Evolutionary conservation across 2,113 vertebrate species (phyloP).

Genomic region (Brienomyrus brachyistius): DNA sequence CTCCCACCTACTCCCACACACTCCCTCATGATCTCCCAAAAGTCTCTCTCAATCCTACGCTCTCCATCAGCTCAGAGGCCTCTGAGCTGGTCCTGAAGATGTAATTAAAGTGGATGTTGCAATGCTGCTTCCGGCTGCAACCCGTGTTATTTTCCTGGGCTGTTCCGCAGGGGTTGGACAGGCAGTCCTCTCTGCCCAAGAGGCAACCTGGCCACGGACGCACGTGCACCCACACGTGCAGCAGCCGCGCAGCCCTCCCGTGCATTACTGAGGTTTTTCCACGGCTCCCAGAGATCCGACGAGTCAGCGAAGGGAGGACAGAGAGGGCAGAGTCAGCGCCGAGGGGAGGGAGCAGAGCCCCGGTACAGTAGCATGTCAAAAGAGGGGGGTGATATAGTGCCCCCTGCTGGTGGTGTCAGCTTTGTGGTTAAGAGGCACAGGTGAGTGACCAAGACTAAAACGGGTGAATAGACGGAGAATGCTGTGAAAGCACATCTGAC

Average conservation of each 20-base stretch:
- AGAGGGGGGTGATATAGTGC: background rate
- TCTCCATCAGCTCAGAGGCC: background rate
- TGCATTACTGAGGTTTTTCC: background rate
- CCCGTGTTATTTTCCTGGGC: background rate
- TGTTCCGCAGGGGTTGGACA: background rate
- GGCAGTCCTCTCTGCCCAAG: background rate
- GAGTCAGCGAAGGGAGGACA: slow-evolving; percentile 6
- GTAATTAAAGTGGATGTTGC: background rate
- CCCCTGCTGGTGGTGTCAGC: background rate
- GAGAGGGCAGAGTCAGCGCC: background rate
- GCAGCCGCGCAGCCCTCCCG: background rate
- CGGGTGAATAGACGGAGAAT: background rate
- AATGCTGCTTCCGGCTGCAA: background rate
- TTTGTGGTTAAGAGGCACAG: background rate
- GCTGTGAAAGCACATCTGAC: background rate
- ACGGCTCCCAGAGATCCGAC: slow-evolving; percentile 3
- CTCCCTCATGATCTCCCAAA: background rate
- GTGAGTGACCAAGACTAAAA: background rate
- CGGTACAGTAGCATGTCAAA: background rate
- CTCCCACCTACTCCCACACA: background rate
- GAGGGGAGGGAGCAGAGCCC: background rate
- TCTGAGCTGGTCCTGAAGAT: background rate
- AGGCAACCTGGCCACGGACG: background rate
- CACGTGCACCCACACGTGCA: background rate
- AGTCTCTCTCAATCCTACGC: background rate